Evolutionary conservation across 2,888 invertebrate genomes (phyloP).

Genomic region (Agonopterix subpropinquella): DNA sequence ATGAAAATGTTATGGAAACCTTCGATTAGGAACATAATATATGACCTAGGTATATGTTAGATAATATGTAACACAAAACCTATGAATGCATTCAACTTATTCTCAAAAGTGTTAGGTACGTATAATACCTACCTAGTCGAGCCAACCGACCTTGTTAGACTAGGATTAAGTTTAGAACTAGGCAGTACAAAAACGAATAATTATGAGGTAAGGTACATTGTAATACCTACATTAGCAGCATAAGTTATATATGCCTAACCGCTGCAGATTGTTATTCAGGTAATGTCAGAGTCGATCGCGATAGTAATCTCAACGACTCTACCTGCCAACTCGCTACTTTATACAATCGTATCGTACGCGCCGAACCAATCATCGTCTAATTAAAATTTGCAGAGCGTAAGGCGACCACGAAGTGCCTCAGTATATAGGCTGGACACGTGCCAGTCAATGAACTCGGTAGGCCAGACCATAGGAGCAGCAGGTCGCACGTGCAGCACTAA

Average conservation of each 20-base stretch:
- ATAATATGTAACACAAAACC: too few relatives aligned
- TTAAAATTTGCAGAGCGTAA: conserved; percentile 72
- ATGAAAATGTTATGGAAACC: not conserved
- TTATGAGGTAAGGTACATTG: not conserved
- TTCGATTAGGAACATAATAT: too few relatives aligned
- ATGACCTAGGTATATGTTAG: too few relatives aligned
- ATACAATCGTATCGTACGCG: conserved; percentile 49
- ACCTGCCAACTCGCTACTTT: conserved; percentile 34
- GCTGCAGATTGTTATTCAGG: conserved; percentile 52
- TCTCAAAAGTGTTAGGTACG: too few relatives aligned
- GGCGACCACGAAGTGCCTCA: conserved; percentile 58
- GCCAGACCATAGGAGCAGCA: conserved; percentile 27
- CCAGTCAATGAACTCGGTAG: conserved; percentile 71
- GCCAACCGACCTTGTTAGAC: too few relatives aligned
- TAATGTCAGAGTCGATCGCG: conserved; percentile 38
- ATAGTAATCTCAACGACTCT: conserved; percentile 49
- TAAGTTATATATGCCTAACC: conserved; percentile 19
- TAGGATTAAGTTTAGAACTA: too few relatives aligned
- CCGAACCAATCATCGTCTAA: conserved; percentile 63
- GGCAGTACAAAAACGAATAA: too few relatives aligned
- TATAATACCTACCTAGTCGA: too few relatives aligned
- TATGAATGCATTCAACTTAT: too few relatives aligned
- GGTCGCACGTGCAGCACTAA: not conserved
- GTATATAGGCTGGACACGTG: conserved; percentile 68
- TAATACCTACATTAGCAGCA: conserved; percentile 8